Percentiles rank a stretch among this genome's conserved stretches.
phyloP scores from a whole-genome alignment of 1,140 invertebrate species.

The Nomia melanderi region DNA sequence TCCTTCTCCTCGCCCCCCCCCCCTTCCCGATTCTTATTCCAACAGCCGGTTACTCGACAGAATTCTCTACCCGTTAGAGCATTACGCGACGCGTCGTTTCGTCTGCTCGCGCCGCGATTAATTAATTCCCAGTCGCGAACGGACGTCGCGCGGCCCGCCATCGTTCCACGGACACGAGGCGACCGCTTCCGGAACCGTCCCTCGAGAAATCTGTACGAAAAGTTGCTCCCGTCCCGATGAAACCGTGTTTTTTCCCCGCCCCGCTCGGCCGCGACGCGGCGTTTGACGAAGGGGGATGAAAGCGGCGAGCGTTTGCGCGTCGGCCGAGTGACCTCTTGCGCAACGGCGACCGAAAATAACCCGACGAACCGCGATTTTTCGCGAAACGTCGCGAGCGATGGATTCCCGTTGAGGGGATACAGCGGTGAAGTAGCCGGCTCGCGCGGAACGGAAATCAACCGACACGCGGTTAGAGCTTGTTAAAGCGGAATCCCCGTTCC shows the following conservation, averaged over 20 bases:
- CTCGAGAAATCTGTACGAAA: conserved; percentile 50
- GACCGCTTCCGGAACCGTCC: conserved; percentile 13
- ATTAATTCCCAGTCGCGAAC: conserved; percentile 57
- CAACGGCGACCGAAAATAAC: too few relatives aligned
- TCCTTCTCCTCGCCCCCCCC: background rate
- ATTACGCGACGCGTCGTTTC: conserved; percentile 41
- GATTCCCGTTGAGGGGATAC: too few relatives aligned
- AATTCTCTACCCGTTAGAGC: conserved; percentile 53
- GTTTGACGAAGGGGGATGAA: background rate
- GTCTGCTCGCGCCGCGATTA: conserved; percentile 56
- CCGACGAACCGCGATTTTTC: too few relatives aligned
- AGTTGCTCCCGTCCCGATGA: conserved; percentile 11
- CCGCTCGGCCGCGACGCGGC: background rate
- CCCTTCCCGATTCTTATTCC: background rate
- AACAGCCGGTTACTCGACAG: too few relatives aligned
- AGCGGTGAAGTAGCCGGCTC: background rate
- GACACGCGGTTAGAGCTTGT: conserved; percentile 8
- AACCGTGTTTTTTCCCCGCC: background rate
- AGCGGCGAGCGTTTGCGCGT: background rate
- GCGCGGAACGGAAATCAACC: conserved; percentile 9
- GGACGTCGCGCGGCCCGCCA: conserved; percentile 2
- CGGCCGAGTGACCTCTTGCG: background rate
- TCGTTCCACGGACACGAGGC: background rate
- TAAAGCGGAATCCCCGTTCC: conserved; percentile 16
- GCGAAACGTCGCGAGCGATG: too few relatives aligned